Conservation (phyloP, 2,113 vertebrate genomes). For the Calcarius ornatus region DNA sequence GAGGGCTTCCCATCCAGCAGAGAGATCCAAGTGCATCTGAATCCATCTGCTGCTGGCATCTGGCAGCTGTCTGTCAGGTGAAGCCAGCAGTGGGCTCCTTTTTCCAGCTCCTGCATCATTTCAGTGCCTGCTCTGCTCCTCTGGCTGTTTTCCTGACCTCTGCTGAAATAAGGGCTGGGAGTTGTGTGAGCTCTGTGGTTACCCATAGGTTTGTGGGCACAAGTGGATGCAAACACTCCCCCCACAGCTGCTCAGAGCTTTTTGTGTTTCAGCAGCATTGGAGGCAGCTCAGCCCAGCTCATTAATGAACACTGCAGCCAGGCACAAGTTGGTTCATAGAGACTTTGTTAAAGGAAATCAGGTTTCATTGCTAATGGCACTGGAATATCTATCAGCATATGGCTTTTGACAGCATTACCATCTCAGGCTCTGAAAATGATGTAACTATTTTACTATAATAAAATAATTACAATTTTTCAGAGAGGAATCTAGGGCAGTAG, state of each 20-base stretch:
- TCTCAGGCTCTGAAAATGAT: background rate
- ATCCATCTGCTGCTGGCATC: background rate
- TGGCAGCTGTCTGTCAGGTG: background rate
- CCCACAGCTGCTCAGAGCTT: background rate
- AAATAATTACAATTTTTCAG: slow-evolving; percentile 4
- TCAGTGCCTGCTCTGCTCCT: rapidly evolving
- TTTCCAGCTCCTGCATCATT: background rate
- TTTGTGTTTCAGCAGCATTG: background rate
- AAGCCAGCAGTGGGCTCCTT: background rate
- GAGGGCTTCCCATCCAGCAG: background rate
- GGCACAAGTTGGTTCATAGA: background rate
- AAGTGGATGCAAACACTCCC: rapidly evolving
- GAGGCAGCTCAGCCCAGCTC: background rate
- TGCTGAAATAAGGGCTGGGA: background rate
- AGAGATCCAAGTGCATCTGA: background rate
- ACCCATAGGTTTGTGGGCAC: background rate
- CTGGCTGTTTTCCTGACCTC: background rate
- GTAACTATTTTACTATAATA: background rate
- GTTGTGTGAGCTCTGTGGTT: background rate
- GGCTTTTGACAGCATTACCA: background rate
- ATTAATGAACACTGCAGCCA: rapidly evolving
- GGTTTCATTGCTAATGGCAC: background rate
- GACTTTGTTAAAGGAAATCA: background rate
- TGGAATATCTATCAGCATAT: background rate
- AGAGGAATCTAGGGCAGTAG: slow-evolving; percentile 6